These are phyloP conservation scores for Schlechtendalia chinensis DNA, from an alignment of 1,140 invertebrate species.

Conservation along the genomic window DNA sequence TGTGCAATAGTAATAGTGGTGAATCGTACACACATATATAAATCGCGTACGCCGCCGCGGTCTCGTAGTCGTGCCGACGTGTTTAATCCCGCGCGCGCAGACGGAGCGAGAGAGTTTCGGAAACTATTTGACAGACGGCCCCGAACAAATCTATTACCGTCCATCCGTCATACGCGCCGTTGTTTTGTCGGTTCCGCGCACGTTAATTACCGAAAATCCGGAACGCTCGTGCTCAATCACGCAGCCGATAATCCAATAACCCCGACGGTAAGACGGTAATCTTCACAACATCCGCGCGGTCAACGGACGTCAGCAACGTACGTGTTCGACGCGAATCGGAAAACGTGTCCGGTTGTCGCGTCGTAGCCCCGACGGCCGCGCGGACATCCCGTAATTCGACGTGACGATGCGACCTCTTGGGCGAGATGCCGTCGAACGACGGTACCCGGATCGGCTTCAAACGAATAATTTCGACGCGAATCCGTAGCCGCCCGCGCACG, in stretches of 20 bases:
- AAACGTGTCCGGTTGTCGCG: background rate
- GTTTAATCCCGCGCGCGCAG: slow-evolving; percentile 28
- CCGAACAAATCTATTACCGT: slow-evolving; percentile 48
- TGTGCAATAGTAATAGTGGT: no score
- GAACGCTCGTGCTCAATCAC: slow-evolving; percentile 48
- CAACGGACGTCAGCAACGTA: no score
- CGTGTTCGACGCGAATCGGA: slow-evolving; percentile 15
- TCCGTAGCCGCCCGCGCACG: no score
- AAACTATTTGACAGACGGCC: slow-evolving; percentile 46
- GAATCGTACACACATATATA: background rate
- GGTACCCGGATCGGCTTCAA: background rate
- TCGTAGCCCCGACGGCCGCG: background rate
- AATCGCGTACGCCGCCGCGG: background rate
- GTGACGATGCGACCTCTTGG: no score
- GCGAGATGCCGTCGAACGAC: no score
- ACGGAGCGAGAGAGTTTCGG: slow-evolving; percentile 20
- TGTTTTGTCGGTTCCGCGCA: slow-evolving; percentile 43
- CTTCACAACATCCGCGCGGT: slow-evolving; percentile 40
- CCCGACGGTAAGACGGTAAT: slow-evolving; percentile 43
- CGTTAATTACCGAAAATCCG: slow-evolving; percentile 50
- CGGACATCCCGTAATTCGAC: no score
- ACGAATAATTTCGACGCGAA: background rate
- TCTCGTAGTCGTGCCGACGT: slow-evolving; percentile 15
- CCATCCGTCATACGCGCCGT: slow-evolving; percentile 47
- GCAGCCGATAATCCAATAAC: slow-evolving; percentile 48